Evolutionary conservation across 1,140 invertebrate genomes (phyloP).

Genomic region (Mya arenaria): DNA sequence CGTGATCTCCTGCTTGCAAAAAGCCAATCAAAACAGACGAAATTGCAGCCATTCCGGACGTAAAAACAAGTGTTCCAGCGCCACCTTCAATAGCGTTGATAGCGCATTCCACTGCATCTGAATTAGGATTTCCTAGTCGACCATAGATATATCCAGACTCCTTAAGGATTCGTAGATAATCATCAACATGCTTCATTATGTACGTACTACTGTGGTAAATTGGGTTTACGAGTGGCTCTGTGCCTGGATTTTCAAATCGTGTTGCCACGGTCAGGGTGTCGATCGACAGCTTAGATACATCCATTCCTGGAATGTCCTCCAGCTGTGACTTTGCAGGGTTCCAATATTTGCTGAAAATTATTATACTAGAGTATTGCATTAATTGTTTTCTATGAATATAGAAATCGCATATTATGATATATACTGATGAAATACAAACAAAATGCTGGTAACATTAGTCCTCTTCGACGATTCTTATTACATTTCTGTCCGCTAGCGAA

Average conservation of each 20-base stretch:
- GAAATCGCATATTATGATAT: too few relatives aligned
- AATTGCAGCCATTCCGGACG: conserved; percentile 95
- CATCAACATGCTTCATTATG: conserved; percentile 67
- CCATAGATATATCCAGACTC: conserved; percentile 85
- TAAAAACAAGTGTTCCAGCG: conserved; percentile 89
- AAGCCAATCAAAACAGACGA: conserved; percentile 88
- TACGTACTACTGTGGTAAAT: conserved; percentile 76
- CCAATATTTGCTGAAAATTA: conserved; percentile 60
- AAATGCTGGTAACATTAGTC: too few relatives aligned
- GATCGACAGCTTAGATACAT: conserved; percentile 54
- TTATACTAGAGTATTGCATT: neutral
- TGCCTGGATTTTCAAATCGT: conserved; percentile 56
- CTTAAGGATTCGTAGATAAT: conserved; percentile 66
- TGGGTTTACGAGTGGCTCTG: conserved; percentile 70
- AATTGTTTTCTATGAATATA: neutral
- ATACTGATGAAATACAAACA: too few relatives aligned
- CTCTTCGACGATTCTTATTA: too few relatives aligned
- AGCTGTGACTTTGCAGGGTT: conserved; percentile 58
- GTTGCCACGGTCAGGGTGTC: conserved; percentile 64
- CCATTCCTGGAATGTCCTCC: conserved; percentile 54
- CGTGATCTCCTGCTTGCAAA: conserved; percentile 93
- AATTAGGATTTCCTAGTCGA: conserved; percentile 95
- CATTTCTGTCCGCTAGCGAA: too few relatives aligned
- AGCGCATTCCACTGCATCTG: conserved; percentile 92
- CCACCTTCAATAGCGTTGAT: conserved; percentile 94